Evolutionary conservation across 2,888 invertebrate species (phyloP).

Genomic region (Harpagoxenus sublaevis): DNA sequence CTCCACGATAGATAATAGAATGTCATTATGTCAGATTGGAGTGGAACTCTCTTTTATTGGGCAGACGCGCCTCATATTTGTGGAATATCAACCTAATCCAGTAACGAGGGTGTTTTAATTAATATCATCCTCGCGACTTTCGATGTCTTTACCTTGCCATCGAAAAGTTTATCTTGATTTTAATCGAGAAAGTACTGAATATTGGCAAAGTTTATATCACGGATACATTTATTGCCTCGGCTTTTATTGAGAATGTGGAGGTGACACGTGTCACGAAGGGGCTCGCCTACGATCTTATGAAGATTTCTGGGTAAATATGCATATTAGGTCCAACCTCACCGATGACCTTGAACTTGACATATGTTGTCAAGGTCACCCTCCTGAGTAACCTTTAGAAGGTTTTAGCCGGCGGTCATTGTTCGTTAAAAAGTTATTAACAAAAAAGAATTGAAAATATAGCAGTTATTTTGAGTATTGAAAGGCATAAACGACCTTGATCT

Average conservation of each 20-base stretch:
- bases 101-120: conserved; percentile 6
- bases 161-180: not conserved
- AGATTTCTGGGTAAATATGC: too few species aligned
- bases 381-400: too few species aligned
- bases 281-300: not conserved
- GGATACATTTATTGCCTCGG: not conserved
- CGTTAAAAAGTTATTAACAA: too few species aligned
- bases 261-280: not conserved
- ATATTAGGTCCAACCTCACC: too few species aligned
- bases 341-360: too few species aligned
- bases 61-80: not conserved
- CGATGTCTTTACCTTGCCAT: not conserved
- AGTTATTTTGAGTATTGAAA: too few species aligned
- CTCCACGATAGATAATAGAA: conserved; percentile 25
- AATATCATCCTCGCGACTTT: not conserved
- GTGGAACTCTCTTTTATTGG: conserved; percentile 18
- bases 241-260: conserved; percentile 2
- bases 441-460: too few species aligned
- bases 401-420: too few species aligned
- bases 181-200: conserved; percentile 5
- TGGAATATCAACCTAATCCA: not conserved
- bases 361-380: too few species aligned
- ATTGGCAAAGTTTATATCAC: not conserved
- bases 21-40: conserved; percentile 19
- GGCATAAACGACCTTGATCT: too few species aligned